Conservation (phyloP, 2,888 invertebrate species). For the Cryptus viduatorius region DNA sequence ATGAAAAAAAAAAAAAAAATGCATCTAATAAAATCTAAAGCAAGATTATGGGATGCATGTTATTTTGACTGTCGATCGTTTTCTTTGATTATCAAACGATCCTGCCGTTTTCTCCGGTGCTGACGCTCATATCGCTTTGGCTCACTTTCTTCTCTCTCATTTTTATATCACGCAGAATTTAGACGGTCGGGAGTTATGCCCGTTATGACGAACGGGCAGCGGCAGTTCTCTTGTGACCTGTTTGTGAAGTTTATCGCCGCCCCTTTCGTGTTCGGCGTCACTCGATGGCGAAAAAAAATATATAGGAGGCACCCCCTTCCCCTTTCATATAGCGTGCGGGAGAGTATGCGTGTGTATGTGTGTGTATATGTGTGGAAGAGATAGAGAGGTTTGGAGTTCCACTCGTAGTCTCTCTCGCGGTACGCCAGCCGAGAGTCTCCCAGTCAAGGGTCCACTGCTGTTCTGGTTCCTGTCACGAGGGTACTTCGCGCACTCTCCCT, state of each 20-base stretch:
- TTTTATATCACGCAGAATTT: conserved; percentile 22
- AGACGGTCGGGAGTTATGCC: conserved; percentile 54
- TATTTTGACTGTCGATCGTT: no score
- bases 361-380: background rate
- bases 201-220: conserved; percentile 70
- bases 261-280: conserved; percentile 81
- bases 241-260: conserved; percentile 83
- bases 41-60: no score
- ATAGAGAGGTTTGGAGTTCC: conserved; percentile 39
- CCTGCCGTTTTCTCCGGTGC: no score
- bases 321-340: conserved; percentile 3
- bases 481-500: conserved; percentile 48
- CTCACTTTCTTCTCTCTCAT: background rate
- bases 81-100: no score
- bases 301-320: conserved; percentile 69
- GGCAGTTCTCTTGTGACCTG: conserved; percentile 72
- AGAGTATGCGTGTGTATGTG: background rate
- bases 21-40: background rate
- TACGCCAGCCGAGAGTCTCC: conserved; percentile 47
- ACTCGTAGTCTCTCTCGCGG: conserved; percentile 51
- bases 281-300: conserved; percentile 77
- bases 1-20: background rate
- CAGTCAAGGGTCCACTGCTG: conserved; percentile 61
- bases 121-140: no score
- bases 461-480: conserved; percentile 59